Evolutionary conservation across 2,888 invertebrate species (phyloP), one percentile per base, ranked within the genome.

Genomic region (Amblyjoppa proteus): DNA sequence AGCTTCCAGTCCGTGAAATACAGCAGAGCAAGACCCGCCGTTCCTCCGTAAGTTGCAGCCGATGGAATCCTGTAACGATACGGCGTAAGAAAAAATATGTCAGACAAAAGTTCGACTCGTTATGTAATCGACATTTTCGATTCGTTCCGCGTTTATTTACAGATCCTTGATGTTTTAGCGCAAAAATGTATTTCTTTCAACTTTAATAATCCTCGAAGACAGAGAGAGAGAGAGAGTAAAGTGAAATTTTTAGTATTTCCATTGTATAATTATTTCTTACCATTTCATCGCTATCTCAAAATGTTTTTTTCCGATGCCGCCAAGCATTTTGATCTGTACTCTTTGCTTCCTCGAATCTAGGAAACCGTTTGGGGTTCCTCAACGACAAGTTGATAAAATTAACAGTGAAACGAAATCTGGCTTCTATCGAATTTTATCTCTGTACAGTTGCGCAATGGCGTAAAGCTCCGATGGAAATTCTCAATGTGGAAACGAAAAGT

Each of bases 1-100:
- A 95, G 92, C 94, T 96, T 97, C 98, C 98, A 98, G 92, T 98
- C 98, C 0, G 97, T 97, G 89, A 96, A 95, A 94, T 97, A 98
- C 2, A 96, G 94, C 11, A 97, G 88, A 0, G 94, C 95, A 34
- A 95, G 91, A 82, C 96, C 95, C n/a, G 95, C 96, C 0, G 96
- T 95, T 51, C 95, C 95, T 66, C 97, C 97, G 92, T 96, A 98
- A 0, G 95, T 95, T 0, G 94, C 91, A 25, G 95, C 95, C 6
- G 97, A 96, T 25, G 96, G 95, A 53, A 96, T 84, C 95, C 96
- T 95, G 86, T 71, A 91, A 91, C 41, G 5, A 58, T 28, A 49
- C 51, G 11, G 45, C 11, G 38, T 58, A 20, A 3, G 6, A 34
- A 13, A 1, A 53, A 13, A 31, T 41, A 16, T 20, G n/a, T 9